Base-by-base conservation (phyloP, 1,140 invertebrate genomes). In the Drosophila grimshawi region DNA sequence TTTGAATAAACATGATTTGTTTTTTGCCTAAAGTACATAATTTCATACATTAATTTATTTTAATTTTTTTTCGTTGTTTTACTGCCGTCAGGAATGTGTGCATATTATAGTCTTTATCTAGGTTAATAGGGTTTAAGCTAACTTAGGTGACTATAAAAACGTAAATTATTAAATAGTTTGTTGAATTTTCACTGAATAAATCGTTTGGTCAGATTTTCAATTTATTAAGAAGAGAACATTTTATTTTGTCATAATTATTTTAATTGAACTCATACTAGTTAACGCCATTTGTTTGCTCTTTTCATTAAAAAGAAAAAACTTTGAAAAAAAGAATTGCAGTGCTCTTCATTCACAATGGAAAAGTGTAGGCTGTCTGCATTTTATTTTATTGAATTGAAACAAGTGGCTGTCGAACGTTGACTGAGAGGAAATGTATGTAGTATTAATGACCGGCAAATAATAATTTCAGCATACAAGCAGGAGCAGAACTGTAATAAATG, bases 351-450 rank as follows among this genome's bases (percentile, higher is more conserved):
- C 72, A 76, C 67, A 76, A 76, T 76, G 59, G 30, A 71, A 71
- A 57, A 46, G 30, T 30, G 6, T 41, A 63, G 48, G 41, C 59
- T 33, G 49, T 32, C 46, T 46, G 66, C 39, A 63, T 70, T 78
- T 70, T 78, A 70, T 71, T 76, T 72, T 67, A 76, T 76, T 76
- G 73, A 79, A 76, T 76, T 65, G 61, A 56, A 76, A 64, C 45
- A 70, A 63, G 70, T 56, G 55, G 52, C 53, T 49, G 46, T 35
- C 43, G 57, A 48, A 60, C 35, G 43, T 60, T 37, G 57, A 60
- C 43, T 46, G 32, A 60, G 57, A 60, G 57, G 43, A 60, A 35
- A 59, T 19, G 10, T 59, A 46, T 32, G 46, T 55, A 69, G 32
- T 45, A 32, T 27, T 29, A 56, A 33, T 43, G 4, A 29, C n/a